phyloP scores from a whole-genome alignment of 2,888 invertebrate species.

The Hesperia comma region DNA sequence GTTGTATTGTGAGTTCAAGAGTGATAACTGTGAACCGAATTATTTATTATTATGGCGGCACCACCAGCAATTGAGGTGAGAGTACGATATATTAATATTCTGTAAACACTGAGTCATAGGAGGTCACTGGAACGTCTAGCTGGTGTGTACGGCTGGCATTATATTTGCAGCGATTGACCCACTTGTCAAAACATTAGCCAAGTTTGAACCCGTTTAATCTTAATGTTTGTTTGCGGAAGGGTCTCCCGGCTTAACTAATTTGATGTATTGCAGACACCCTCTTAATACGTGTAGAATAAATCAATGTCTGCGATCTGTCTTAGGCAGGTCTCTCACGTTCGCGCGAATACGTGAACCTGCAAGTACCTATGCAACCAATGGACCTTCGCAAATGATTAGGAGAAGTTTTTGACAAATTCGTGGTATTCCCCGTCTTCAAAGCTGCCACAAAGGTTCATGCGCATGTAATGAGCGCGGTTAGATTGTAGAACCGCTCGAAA shows the following conservation, averaged over 20 bases:
- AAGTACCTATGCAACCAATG: too few relatives aligned
- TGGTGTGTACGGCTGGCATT: conserved; percentile 57
- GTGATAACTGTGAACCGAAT: conserved; percentile 13
- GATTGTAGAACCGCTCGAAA: too few relatives aligned
- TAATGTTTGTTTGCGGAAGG: conserved; percentile 63
- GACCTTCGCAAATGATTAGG: too few relatives aligned
- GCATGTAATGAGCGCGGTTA: too few relatives aligned
- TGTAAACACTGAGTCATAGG: conserved; percentile 64
- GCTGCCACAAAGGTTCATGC: too few relatives aligned
- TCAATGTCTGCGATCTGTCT: background rate
- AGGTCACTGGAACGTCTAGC: conserved; percentile 63
- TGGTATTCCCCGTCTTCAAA: too few relatives aligned
- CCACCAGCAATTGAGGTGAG: conserved; percentile 37
- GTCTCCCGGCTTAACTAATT: conserved; percentile 42
- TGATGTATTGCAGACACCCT: conserved; percentile 42
- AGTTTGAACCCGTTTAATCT: conserved; percentile 52
- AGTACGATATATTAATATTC: conserved; percentile 43
- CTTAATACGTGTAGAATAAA: conserved; percentile 9
- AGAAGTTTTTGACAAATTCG: too few relatives aligned
- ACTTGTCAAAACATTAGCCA: conserved; percentile 61
- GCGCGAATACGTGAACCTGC: too few relatives aligned
- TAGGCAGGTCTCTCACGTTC: too few relatives aligned
- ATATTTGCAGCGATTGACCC: conserved; percentile 72
- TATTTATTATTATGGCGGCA: conserved; percentile 24
- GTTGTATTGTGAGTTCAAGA: conserved; percentile 25